These are phyloP conservation scores for Brevimyrus niger DNA, from an alignment of 2,113 vertebrate genomes.

Conservation along the genomic window DNA sequence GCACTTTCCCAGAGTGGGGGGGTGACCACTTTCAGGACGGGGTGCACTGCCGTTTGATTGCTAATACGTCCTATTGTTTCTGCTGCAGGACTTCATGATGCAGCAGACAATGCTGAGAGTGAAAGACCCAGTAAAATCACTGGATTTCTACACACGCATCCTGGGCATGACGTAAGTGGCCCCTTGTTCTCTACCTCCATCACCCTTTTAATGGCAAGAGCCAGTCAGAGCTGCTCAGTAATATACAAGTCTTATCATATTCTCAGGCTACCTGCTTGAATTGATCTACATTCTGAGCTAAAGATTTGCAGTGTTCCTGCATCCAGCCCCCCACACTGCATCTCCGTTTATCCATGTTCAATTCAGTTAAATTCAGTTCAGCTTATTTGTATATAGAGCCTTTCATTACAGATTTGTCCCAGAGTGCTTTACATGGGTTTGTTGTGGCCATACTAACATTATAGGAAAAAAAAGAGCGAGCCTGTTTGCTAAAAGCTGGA, in stretches of 20 bases:
- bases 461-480: no score
- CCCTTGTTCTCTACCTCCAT: background rate
- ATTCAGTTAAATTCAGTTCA: no score
- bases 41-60: background rate
- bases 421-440: no score
- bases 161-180: slow-evolving; percentile 95
- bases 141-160: slow-evolving; percentile 95
- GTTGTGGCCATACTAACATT: no score
- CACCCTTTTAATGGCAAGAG: background rate
- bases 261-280: background rate
- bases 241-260: background rate
- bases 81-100: slow-evolving; percentile 81
- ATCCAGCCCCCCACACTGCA: background rate
- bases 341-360: background rate
- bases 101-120: slow-evolving; percentile 97
- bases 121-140: slow-evolving; percentile 89
- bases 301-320: background rate
- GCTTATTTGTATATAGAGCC: no score
- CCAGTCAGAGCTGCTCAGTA: background rate
- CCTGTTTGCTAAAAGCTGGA: no score
- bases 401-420: background rate
- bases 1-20: background rate
- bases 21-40: background rate
- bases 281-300: background rate
- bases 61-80: background rate